Base-by-base conservation (phyloP, 2,797 vertebrate genomes). In the Poecilia velifera region DNA sequence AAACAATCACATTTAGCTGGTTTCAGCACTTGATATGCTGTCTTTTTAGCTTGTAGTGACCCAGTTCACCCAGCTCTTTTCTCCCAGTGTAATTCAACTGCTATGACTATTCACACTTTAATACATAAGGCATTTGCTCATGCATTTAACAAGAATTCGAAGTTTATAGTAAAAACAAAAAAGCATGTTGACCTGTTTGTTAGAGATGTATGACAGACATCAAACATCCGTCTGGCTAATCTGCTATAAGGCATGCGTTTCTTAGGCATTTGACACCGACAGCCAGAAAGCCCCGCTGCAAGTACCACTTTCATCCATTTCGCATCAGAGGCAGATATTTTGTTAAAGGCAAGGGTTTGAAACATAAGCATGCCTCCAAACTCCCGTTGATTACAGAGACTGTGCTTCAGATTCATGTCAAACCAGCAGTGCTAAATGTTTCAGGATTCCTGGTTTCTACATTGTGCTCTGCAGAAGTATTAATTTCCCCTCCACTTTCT, bases 311-410 rank as follows among this genome's bases (percentile, higher is more conserved):
- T 82, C 36, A 41, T 36, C 83, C 49, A 51, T 85, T 91, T 74
- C 75, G 51, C 82, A 88, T 87, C 77, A 88, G 79, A 90, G 83
- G 86, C 74, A 82, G 83, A 88, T 83, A 59, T 81, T 64, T 47
- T 18, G 73, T 91, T 90, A 92, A 83, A 92, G 89, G 92, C 90
- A 72, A 85, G n/a, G 89, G 88, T 90, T 86, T 81, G 36, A 88
- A 84, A 84, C 41, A 62, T 76, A 80, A 86, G 84, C 90, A 86
- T 90, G 85, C 86, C 80, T 84, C 72, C 34, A 55, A 73, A 79
- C 72, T 82, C 75, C 77, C 76, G 66, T 74, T 74, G 13, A 3
- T 72, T 68, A 76, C 9, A 74, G 76, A 36, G 70, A 70, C 55
- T 86, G 80, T 88, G 87, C 82, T 88, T 88, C 41, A 74, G 55